Base-by-base conservation (phyloP, 2,113 vertebrate species). In the Pollimyrus isidori region DNA sequence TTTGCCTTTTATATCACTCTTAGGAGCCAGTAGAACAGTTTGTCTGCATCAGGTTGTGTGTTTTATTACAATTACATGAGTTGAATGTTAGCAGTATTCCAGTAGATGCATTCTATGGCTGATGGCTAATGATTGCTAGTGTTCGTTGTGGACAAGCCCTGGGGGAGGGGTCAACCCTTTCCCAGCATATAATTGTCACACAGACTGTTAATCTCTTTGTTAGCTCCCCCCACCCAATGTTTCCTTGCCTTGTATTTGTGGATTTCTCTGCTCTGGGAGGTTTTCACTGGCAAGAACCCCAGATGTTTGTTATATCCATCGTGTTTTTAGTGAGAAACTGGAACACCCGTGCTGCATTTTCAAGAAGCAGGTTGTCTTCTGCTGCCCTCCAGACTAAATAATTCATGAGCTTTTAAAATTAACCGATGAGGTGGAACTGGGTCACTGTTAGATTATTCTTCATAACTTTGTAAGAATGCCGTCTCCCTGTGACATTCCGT, bases 371-470 rank as follows among this genome's bases (percentile, higher is more conserved):
- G 13, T 26, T 30, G 3, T 53, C 23, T 85, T 49, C 82, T 49
- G 82, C 42, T 21, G 46, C 82, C 82, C 82, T 49, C 42, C 85
- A 86, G 26, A 86, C 45, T 46, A 86, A 86, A 86, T 86, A 86
- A 86, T 86, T 86, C 45, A 86, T 52, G 13, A 30, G 26, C 45
- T 30, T 85, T 85, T 85, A 85, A 85, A 85, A 85, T 86, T 35
- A 86, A 86, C 49, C 49, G 4, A 2, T 53, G 23, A 3, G 26
- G 13, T n/a, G 49, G 85, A 53, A 86, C 85, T 86, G 85, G 46
- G 85, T 86, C 85, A 86, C 15, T 30, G 49, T 48, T 35, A 15
- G 48, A 86, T 86, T 19, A 21, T 58, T 9, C 46, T 52, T 35
- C 50, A 9, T 84, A 21, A 23, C 45, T 84, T 23, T 23, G 39